Percentiles rank a stretch among this genome's conserved stretches.
These are phyloP conservation scores for Lycaena phlaeas DNA, from an alignment of 2,888 invertebrate species.

Conservation along the genomic window DNA sequence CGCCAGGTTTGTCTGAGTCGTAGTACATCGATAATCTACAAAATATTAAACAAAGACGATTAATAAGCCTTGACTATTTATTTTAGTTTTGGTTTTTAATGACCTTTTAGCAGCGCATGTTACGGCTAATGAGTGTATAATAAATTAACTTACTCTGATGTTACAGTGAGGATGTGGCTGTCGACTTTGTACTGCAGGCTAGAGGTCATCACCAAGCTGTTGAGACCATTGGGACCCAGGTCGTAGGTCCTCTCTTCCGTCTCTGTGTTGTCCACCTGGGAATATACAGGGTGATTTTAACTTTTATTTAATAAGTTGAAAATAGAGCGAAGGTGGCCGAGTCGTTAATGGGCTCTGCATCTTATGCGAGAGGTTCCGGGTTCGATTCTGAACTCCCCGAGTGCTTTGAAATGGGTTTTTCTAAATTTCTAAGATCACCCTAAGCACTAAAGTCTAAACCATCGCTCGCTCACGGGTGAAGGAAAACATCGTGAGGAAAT, in stretches of 20 bases:
- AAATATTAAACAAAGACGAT: not conserved
- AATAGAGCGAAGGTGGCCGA: too few species aligned
- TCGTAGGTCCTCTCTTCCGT: constrained; percentile 51
- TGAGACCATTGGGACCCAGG: constrained; percentile 41
- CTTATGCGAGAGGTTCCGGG: too few species aligned
- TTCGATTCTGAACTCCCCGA: too few species aligned
- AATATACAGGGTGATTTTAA: constrained; percentile 3
- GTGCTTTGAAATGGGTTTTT: too few species aligned
- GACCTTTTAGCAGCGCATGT: too few species aligned
- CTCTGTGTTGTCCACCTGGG: constrained; percentile 53
- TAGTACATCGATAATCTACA: constrained; percentile 43
- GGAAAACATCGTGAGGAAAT: too few species aligned
- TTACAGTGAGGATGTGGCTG: constrained; percentile 46
- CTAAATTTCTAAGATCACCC: too few species aligned
- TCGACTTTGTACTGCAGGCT: constrained; percentile 51
- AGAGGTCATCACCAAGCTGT: constrained; percentile 38
- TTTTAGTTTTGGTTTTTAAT: too few species aligned
- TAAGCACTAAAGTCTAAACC: too few species aligned
- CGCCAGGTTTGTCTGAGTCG: constrained; percentile 30
- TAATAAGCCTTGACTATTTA: not conserved
- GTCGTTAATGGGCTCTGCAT: too few species aligned
- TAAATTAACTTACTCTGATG: constrained; percentile 45
- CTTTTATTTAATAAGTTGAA: not conserved
- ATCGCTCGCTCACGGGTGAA: too few species aligned
- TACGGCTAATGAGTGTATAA: too few species aligned